Percentiles rank a stretch among this genome's conserved stretches.
These are phyloP conservation scores for Sternotherus odoratus DNA, from an alignment of 2,797 vertebrate genomes.

Conservation along the genomic window DNA sequence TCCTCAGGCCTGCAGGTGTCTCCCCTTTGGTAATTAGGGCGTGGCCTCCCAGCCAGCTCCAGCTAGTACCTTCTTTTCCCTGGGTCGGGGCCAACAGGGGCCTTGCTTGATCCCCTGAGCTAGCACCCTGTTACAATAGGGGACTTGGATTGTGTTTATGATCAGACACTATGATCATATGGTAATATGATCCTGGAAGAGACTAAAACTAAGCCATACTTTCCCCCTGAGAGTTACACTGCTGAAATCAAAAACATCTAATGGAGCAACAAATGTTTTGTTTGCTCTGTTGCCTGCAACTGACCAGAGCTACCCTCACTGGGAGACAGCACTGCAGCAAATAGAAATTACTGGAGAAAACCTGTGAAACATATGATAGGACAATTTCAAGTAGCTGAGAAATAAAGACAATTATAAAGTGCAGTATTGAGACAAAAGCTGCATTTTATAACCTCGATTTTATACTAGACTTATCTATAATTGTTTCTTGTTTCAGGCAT, in stretches of 20 bases:
- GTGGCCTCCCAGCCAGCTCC: no score
- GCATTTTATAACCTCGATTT: slow-evolving; percentile 29
- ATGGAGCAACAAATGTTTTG: slow-evolving; percentile 52
- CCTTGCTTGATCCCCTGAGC: no score
- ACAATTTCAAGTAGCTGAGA: slow-evolving; percentile 14
- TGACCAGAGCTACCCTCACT: slow-evolving; percentile 12
- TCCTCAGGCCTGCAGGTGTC: no score
- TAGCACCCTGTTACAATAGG: no score
- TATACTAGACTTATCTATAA: neutral
- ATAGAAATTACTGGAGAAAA: slow-evolving; percentile 33
- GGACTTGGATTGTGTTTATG: neutral
- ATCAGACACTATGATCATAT: neutral
- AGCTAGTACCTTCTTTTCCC: no score
- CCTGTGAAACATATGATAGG: neutral
- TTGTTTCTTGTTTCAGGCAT: neutral
- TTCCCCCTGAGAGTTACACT: neutral
- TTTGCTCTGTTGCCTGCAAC: slow-evolving; percentile 6
- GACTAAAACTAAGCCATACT: neutral
- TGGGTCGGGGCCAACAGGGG: no score
- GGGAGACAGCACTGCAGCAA: slow-evolving; percentile 21
- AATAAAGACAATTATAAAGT: slow-evolving; percentile 45
- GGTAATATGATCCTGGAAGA: neutral
- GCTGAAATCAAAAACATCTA: slow-evolving; percentile 20
- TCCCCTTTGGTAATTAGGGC: no score
- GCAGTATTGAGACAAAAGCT: slow-evolving; percentile 1